A percentile compares a stretch with the other conserved stretches of the same genome.
These are phyloP conservation scores for Bombyx huttoni DNA, from an alignment of 2,888 invertebrate genomes.

Conservation along the genomic window DNA sequence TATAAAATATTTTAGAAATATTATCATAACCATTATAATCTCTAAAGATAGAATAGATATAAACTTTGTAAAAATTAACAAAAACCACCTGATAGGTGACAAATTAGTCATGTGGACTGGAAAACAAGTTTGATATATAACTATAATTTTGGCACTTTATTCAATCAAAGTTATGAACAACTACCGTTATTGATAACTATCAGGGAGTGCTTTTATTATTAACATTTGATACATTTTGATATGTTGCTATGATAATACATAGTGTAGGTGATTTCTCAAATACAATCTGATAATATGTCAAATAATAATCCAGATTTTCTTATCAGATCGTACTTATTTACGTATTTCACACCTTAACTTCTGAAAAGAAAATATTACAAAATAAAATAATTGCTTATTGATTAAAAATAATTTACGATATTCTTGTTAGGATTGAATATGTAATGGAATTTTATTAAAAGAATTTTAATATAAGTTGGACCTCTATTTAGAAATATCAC, in stretches of 20 bases:
- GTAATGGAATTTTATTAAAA: neutral
- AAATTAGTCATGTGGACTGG: neutral
- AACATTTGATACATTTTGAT: too few relatives aligned
- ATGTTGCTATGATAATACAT: too few relatives aligned
- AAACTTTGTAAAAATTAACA: neutral
- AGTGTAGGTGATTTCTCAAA: neutral
- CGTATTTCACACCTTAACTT: neutral
- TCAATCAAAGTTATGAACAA: neutral
- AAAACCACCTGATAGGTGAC: neutral
- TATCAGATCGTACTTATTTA: neutral
- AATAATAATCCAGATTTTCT: neutral
- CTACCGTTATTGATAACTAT: neutral
- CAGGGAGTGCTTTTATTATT: too few relatives aligned
- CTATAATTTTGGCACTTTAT: neutral
- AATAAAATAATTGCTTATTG: neutral
- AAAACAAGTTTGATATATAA: neutral
- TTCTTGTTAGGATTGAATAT: neutral
- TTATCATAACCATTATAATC: neutral
- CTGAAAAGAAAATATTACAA: too few relatives aligned
- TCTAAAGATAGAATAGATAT: neutral
- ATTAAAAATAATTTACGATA: neutral
- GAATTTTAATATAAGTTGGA: neutral
- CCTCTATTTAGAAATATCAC: slow-evolving; percentile 24
- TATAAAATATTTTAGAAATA: neutral
- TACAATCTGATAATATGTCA: neutral